Base-by-base conservation (phyloP, 2,888 invertebrate species). In the Cyclophora albipunctata region DNA sequence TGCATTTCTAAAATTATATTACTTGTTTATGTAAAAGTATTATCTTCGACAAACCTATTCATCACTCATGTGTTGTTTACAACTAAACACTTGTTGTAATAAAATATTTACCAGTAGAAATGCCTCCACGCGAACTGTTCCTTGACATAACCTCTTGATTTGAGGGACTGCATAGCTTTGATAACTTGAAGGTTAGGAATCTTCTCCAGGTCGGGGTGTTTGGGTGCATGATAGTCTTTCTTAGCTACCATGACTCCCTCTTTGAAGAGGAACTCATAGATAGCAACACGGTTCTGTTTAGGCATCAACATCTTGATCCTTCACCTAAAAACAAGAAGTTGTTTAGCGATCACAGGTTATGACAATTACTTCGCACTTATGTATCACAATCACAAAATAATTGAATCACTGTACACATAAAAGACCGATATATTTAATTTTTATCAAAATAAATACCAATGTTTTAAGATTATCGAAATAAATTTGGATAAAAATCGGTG, bases 101-200 rank as follows among this genome's bases (percentile, higher is more conserved):
- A 20, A 3, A 43, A 6, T 2, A 44, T 71, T 80, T 81, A 93
- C 98, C 99, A 99, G 84, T 99, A 99, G 75, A 96, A 99, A 84
- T 99, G 99, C 73, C 99, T 93, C 99, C 99, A 99, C 3, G 99
- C 98, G 85, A 99, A 99, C 88, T 99, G 99, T 91, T 99, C 99
- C 83, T 96, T 97, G n/a, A 99, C 99, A 74, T 94, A 96, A 54
- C 98, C 99, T 80, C 96, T 93, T 3, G 99, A 99, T 87, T 98
- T 98, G 64, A 99, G 90, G 5, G 97, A 97, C 90, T 98, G 96
- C 91, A 98, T 92, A 63, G 98, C 97, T 89, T 99, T 99, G 79
- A 99, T 99, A 51, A 99, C 99, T 90, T 99, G 96, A 59, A 99
- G 92, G 89, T 99, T 99, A 62, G 98, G 97, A 71, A 99, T 97